phyloP scores from a whole-genome alignment of 2,888 invertebrate genomes.

The Pheosia gnoma region DNA sequence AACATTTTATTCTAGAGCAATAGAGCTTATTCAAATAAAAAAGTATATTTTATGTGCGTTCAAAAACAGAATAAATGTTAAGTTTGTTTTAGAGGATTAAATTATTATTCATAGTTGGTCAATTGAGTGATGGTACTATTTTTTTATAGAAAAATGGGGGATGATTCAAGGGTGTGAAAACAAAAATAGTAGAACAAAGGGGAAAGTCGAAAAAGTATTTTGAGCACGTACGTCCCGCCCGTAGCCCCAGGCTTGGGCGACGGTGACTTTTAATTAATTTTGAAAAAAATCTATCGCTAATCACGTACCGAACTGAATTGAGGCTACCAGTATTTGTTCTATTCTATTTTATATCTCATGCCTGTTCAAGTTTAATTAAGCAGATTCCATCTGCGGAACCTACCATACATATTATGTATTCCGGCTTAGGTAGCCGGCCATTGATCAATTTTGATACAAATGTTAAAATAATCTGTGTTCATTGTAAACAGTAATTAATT shows the following conservation, averaged over 20 bases:
- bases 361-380: slow-evolving; percentile 3
- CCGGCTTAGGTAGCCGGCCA: not conserved
- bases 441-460: slow-evolving; percentile 3
- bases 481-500: not conserved
- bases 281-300: slow-evolving; percentile 62
- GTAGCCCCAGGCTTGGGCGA: slow-evolving; percentile 46
- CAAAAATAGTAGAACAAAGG: slow-evolving; percentile 65
- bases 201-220: slow-evolving; percentile 66
- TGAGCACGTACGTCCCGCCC: slow-evolving; percentile 67
- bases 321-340: not conserved
- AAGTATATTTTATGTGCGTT: no score
- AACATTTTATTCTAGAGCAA: no score
- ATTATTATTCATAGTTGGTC: slow-evolving; percentile 1
- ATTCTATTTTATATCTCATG: slow-evolving; percentile 10
- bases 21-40: no score
- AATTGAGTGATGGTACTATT: not conserved
- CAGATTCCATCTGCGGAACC: not conserved
- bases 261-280: slow-evolving; percentile 75
- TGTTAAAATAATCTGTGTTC: not conserved
- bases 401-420: not conserved
- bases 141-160: slow-evolving; percentile 22
- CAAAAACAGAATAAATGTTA: no score
- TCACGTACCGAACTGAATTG: slow-evolving; percentile 49
- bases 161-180: slow-evolving; percentile 41
- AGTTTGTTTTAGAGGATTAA: no score